Evolutionary conservation across 2,797 vertebrate species (phyloP).

Genomic region (Melanotaenia pygmaea): DNA sequence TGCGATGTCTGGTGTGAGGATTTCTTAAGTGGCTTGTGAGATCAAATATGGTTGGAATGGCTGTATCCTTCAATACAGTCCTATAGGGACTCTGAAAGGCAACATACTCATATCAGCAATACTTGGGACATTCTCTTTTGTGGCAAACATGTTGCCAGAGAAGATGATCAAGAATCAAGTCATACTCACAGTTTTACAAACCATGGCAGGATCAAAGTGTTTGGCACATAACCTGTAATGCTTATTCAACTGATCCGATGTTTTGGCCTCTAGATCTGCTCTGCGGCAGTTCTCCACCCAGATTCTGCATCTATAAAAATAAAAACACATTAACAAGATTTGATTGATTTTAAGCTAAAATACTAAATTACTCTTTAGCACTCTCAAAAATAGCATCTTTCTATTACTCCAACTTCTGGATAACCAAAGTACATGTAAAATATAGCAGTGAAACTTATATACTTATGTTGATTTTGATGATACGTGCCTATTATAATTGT

Average conservation of each 20-base stretch:
- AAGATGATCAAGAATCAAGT: accelerated
- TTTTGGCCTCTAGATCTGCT: constrained; percentile 96
- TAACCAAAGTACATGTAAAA: not conserved
- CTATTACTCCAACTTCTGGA: not conserved
- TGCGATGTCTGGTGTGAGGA: constrained; percentile 92
- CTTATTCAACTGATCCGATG: constrained; percentile 96
- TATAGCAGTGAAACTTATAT: not conserved
- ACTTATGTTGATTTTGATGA: no score
- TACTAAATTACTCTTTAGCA: not conserved
- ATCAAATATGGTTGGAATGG: constrained; percentile 98
- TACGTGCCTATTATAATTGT: no score
- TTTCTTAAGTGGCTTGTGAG: constrained; percentile 97
- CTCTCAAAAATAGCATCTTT: no score
- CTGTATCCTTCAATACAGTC: constrained; percentile 94
- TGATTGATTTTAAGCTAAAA: not conserved
- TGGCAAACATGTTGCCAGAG: not conserved
- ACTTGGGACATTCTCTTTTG: not conserved
- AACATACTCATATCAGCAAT: not conserved
- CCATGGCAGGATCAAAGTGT: constrained; percentile 97
- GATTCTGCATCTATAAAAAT: constrained; percentile 88
- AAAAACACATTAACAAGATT: not conserved
- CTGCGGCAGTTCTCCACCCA: constrained; percentile 99
- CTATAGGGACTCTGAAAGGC: constrained; percentile 93
- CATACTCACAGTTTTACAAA: constrained; percentile 94
- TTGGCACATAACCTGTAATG: constrained; percentile 97